Base-by-base conservation (phyloP, 2,888 invertebrate genomes). In the Eristalinus aeneus region DNA sequence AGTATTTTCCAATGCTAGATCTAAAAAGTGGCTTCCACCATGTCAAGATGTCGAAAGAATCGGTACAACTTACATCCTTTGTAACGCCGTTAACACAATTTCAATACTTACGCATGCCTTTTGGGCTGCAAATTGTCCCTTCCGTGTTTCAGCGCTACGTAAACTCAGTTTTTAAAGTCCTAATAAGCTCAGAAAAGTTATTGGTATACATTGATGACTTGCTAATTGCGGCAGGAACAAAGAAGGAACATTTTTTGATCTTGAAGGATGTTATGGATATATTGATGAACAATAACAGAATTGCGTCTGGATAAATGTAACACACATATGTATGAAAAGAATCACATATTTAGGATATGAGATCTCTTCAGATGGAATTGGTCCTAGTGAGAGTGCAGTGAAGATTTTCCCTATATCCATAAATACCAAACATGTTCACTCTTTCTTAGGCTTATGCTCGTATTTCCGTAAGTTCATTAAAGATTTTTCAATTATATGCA, bases 201-300 rank as follows among this genome's bases (percentile, higher is more conserved):
- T n/a, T n/a, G n/a, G n/a, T 89, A 20, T 89, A 89, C 77, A 87
- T 89, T 69, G 89, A 89, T 67, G 89, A 90, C 75, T 79, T 90
- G 12, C 36, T 89, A 36, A 80, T 89, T 20, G 88, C 87, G 8
- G 86, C 86, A 9, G 74, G 79, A 53, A 72, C 85, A 63, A 67
- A 87, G 56, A 78, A 80, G n/a, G 78, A 88, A 64, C 76, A 67
- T 32, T 60, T 67, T 58, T 10, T 31, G 10, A 54, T 68, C 20
- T 68, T 76, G 36, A 27, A 58, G 11, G 65, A 65, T 3, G 58
- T 74, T 11, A 22, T 89, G 12, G 46, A 88, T 23, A 68, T 74
- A 63, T 82, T 89, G 34, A 39, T 61, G 61, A 72, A 86, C 63
- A 77, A 80, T 54, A 67, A 39, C 88, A 22, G 72, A 88, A 31